A percentile compares a stretch with the other conserved stretches of the same genome.
Evolutionary conservation across 2,797 vertebrate species (phyloP).

Genomic region (Cynodonichthys magdalenae): DNA sequence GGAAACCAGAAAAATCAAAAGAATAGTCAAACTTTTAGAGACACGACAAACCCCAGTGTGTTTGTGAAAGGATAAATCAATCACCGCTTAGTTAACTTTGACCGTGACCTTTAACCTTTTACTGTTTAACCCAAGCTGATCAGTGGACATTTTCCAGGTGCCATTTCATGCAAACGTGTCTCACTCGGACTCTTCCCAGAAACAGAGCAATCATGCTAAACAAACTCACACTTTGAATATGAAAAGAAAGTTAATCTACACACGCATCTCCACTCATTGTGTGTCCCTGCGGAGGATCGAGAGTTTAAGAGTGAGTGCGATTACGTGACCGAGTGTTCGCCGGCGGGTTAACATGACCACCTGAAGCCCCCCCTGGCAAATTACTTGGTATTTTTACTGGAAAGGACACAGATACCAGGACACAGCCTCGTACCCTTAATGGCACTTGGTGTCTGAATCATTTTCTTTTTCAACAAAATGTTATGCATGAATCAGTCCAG

Average conservation of each 20-base stretch:
- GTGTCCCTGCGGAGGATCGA: constrained; percentile 4
- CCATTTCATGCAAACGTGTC: background rate
- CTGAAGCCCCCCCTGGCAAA: constrained; percentile 18
- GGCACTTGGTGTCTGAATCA: too few relatives aligned
- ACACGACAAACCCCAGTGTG: background rate
- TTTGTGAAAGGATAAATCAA: background rate
- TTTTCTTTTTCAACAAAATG: too few relatives aligned
- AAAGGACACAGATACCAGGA: constrained; percentile 25
- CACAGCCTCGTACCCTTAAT: background rate
- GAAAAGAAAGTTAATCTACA: background rate
- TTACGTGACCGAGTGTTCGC: constrained; percentile 1
- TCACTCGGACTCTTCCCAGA: constrained; percentile 8
- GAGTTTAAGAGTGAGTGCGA: constrained; percentile 2
- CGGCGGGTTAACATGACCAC: constrained; percentile 37
- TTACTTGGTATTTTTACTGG: constrained; percentile 10
- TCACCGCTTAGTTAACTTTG: background rate
- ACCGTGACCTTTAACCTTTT: constrained; percentile 3
- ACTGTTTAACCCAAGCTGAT: constrained; percentile 9
- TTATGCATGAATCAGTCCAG: too few relatives aligned
- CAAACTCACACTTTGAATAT: background rate
- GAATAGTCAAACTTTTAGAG: constrained; percentile 5
- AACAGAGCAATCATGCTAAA: constrained; percentile 5
- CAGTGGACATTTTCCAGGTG: background rate
- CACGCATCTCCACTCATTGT: background rate
- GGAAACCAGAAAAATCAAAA: constrained; percentile 17